Evolutionary conservation across 2,888 invertebrate genomes (phyloP).

Genomic region (Aleiodes leptofemur): DNA sequence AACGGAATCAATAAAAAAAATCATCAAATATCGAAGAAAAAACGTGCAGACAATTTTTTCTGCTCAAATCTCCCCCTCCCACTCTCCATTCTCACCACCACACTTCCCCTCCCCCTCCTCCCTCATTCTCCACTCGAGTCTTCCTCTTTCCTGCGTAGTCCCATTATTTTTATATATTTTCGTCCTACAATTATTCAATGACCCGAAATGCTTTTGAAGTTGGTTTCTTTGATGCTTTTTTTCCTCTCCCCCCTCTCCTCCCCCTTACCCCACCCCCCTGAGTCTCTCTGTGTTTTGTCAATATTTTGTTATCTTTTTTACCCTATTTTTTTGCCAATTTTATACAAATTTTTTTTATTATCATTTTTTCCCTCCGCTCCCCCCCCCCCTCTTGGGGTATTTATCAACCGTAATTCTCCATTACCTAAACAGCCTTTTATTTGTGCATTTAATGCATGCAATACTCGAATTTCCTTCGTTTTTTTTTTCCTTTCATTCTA

Average conservation of each 20-base stretch:
- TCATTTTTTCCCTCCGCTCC: not conserved
- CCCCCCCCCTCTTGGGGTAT: not conserved
- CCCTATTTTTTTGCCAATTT: slow-evolving; percentile 2
- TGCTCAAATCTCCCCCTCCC: no score
- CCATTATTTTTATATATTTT: slow-evolving; percentile 48
- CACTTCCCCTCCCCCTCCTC: no score
- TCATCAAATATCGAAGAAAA: no score
- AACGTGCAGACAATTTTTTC: no score
- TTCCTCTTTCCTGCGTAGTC: slow-evolving; percentile 34
- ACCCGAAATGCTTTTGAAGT: slow-evolving; percentile 45
- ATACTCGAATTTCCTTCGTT: slow-evolving; percentile 2
- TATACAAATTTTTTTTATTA: slow-evolving; percentile 4
- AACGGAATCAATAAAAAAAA: no score
- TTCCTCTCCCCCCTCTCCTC: not conserved
- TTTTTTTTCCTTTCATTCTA: slow-evolving; percentile 21
- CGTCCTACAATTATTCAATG: slow-evolving; percentile 46
- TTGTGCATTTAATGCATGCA: slow-evolving; percentile 29
- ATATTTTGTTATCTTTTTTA: slow-evolving; percentile 9
- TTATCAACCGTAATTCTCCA: slow-evolving; percentile 39
- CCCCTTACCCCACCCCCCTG: not conserved
- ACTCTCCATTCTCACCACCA: no score
- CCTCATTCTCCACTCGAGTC: not conserved
- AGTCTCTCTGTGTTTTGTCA: slow-evolving; percentile 9
- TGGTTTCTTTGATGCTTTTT: slow-evolving; percentile 36
- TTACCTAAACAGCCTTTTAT: slow-evolving; percentile 37